phyloP scores from a whole-genome alignment of 1,140 invertebrate genomes.

The Tigriopus japonicus region DNA sequence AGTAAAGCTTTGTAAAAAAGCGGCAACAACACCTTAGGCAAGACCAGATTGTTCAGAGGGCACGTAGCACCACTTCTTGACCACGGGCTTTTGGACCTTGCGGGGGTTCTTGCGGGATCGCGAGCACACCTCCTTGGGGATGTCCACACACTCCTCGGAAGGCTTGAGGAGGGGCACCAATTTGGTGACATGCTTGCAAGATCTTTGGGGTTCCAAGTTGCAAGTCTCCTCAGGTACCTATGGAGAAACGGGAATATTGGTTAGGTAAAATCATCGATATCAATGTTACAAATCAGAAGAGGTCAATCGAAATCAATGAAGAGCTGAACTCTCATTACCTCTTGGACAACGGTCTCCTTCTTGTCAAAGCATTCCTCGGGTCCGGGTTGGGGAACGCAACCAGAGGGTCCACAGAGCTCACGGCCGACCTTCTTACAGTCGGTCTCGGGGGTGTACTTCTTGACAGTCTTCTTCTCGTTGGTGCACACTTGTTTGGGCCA shows the following conservation, averaged over 20 bases:
- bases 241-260: not conserved
- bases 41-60: conserved; percentile 5
- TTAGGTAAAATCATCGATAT: not conserved
- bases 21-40: not conserved
- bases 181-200: conserved; percentile 13
- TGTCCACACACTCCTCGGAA: conserved; percentile 10
- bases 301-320: not conserved
- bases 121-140: conserved; percentile 12
- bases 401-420: conserved; percentile 8
- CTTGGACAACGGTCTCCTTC: conserved; percentile 14
- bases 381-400: conserved; percentile 6
- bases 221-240: conserved; percentile 12
- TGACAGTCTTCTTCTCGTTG: conserved; percentile 1
- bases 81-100: conserved; percentile 13
- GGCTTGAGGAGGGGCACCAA: conserved; percentile 11
- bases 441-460: conserved; percentile 14
- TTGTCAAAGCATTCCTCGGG: conserved; percentile 11
- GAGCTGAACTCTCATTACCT: not conserved
- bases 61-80: conserved; percentile 14
- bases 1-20: too few species aligned
- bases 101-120: conserved; percentile 11
- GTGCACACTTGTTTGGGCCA: conserved; percentile 14
- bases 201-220: conserved; percentile 13
- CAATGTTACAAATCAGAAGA: too few species aligned
- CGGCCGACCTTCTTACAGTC: conserved; percentile 8